These are phyloP conservation scores for Polietes domitor DNA, from an alignment of 2,888 invertebrate species.

Conservation along the genomic window DNA sequence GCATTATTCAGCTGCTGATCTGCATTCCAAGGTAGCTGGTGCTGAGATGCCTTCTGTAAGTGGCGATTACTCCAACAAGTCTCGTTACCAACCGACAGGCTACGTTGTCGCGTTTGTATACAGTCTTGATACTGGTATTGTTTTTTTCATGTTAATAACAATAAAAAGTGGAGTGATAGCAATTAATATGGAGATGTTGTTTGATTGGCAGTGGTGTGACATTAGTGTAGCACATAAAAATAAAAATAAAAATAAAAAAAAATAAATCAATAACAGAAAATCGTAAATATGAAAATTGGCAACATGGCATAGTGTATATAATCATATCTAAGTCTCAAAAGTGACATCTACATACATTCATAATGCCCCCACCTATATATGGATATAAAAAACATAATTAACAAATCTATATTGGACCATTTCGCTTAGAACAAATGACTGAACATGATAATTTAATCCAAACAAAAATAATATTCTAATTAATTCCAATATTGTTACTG, in stretches of 20 bases:
- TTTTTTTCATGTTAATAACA: slow-evolving; percentile 33
- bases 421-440: no score
- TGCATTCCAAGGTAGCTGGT: slow-evolving; percentile 61
- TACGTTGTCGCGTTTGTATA: slow-evolving; percentile 79
- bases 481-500: no score
- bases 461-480: no score
- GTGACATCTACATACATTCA: no score
- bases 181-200: slow-evolving; percentile 48
- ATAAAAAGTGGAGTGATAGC: slow-evolving; percentile 32
- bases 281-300: slow-evolving; percentile 63
- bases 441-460: no score
- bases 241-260: slow-evolving; percentile 54
- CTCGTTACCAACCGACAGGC: slow-evolving; percentile 80
- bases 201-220: slow-evolving; percentile 34
- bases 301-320: slow-evolving; percentile 37
- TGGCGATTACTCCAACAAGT: slow-evolving; percentile 79
- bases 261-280: slow-evolving; percentile 55
- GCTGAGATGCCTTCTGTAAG: slow-evolving; percentile 68
- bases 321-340: neutral
- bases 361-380: no score
- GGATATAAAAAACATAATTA: no score
- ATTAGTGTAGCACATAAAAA: slow-evolving; percentile 63
- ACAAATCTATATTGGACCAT: no score
- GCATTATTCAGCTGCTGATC: slow-evolving; percentile 66
- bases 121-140: slow-evolving; percentile 76